Conservation (phyloP, 2,888 invertebrate species). For the Crocallis elinguaria region DNA sequence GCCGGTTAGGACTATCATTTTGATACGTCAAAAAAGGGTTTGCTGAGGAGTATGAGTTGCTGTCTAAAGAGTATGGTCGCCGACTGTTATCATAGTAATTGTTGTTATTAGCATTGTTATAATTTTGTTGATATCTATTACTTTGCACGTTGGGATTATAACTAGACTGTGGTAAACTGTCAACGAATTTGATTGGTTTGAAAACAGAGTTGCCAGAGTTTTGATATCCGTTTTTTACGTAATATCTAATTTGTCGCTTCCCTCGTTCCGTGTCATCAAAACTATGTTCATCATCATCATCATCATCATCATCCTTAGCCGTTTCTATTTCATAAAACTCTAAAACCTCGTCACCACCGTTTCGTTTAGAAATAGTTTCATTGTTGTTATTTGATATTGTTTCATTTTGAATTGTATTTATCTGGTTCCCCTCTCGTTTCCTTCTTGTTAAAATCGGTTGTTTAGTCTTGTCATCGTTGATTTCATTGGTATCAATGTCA, state of each 20-base stretch:
- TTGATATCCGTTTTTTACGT: conserved; percentile 67
- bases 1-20: conserved; percentile 54
- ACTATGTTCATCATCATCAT: conserved; percentile 47
- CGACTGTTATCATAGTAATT: conserved; percentile 52
- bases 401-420: conserved; percentile 43
- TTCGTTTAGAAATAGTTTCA: conserved; percentile 58
- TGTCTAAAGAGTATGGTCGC: conserved; percentile 52
- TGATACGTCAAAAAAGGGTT: conserved; percentile 65
- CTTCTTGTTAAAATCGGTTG: conserved; percentile 56
- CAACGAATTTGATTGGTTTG: conserved; percentile 63
- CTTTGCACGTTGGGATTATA: conserved; percentile 61
- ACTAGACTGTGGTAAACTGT: conserved; percentile 54
- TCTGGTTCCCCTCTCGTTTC: conserved; percentile 61
- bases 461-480: conserved; percentile 55
- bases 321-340: conserved; percentile 64
- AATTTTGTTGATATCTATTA: conserved; percentile 53
- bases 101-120: conserved; percentile 50
- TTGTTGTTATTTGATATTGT: conserved; percentile 40
- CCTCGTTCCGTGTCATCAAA: conserved; percentile 73
- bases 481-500: conserved; percentile 72
- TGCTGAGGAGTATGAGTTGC: conserved; percentile 55
- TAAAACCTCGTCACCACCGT: conserved; percentile 63
- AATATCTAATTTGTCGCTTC: conserved; percentile 77
- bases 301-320: conserved; percentile 46
- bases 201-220: conserved; percentile 52